Evolutionary conservation across 2,113 vertebrate genomes (phyloP).

Genomic region (Aythya baeri): DNA sequence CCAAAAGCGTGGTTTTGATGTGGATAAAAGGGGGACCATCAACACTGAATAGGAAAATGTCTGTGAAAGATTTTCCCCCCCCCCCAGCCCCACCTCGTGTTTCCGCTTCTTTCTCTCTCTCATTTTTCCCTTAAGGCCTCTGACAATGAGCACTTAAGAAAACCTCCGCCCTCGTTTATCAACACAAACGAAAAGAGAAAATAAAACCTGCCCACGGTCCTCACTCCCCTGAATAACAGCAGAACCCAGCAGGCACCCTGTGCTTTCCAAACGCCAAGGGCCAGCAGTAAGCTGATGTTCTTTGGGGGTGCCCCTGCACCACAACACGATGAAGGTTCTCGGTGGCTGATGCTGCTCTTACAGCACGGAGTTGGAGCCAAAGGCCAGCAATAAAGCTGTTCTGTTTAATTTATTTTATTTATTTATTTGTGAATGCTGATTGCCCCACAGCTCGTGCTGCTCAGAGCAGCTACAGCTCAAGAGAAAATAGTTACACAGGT

Average conservation of each 20-base stretch:
- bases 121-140: neutral
- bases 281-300: neutral
- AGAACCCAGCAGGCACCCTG: neutral
- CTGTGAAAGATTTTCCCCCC: neutral
- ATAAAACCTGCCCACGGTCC: neutral
- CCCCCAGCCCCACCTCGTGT: neutral
- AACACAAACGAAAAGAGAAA: neutral
- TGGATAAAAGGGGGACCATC: neutral
- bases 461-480: neutral
- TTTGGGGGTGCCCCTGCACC: neutral
- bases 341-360: neutral
- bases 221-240: neutral
- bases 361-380: neutral
- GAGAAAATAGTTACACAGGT: accelerated
- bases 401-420: neutral
- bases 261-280: neutral
- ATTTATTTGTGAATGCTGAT: neutral
- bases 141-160: neutral
- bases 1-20: neutral
- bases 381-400: neutral
- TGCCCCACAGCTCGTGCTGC: neutral
- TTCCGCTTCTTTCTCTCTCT: neutral
- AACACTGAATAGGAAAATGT: neutral
- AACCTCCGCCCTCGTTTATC: neutral
- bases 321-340: neutral